These are phyloP conservation scores for Pampus argenteus DNA, from an alignment of 2,797 vertebrate genomes.

Conservation along the genomic window DNA sequence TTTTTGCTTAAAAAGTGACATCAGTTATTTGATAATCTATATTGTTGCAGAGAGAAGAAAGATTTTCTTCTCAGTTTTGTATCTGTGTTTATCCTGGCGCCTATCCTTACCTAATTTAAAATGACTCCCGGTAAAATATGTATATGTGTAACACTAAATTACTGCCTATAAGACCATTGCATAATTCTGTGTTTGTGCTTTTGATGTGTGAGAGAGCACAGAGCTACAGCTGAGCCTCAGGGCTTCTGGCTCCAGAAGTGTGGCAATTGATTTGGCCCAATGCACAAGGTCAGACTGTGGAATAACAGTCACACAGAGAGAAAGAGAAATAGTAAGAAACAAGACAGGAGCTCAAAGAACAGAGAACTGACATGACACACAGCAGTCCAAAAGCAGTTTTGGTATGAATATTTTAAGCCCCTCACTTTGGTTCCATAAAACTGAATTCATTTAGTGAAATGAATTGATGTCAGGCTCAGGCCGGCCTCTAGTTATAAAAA, in stretches of 20 bases:
- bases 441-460: too few relatives aligned
- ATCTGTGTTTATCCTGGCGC: constrained; percentile 13
- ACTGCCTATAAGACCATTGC: constrained; percentile 26
- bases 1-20: too few relatives aligned
- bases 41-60: not conserved
- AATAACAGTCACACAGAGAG: constrained; percentile 23
- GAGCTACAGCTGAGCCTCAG: constrained; percentile 55
- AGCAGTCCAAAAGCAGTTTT: not conserved
- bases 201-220: constrained; percentile 49
- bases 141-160: constrained; percentile 38
- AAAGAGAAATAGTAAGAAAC: constrained; percentile 9
- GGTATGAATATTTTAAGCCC: not conserved
- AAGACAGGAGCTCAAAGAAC: not conserved
- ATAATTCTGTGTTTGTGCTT: constrained; percentile 46
- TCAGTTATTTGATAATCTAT: too few relatives aligned
- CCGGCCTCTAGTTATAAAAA: not conserved
- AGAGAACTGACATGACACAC: not conserved
- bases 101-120: constrained; percentile 24
- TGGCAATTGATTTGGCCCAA: constrained; percentile 73
- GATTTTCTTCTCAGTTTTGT: not conserved
- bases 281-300: constrained; percentile 57
- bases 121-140: constrained; percentile 31
- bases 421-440: not conserved
- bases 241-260: constrained; percentile 62
- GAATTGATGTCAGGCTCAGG: too few relatives aligned